Evolutionary conservation across 2,888 invertebrate species (phyloP), one percentile per base, ranked within the genome.

Genomic region (Synanthedon tipuliformis): DNA sequence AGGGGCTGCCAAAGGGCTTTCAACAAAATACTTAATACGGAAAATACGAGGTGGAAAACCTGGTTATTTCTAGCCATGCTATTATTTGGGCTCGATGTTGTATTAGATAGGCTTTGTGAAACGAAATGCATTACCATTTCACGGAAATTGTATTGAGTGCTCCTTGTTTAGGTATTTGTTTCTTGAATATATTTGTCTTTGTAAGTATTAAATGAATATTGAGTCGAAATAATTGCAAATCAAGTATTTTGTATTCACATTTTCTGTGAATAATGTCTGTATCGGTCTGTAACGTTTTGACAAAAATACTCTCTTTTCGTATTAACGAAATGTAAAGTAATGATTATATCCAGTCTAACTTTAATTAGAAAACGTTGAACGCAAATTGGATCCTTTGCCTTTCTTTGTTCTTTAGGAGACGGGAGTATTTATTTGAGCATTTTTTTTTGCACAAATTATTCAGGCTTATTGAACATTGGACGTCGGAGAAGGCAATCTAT

Each of bases 1-100:
- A 77, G 79, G 84, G 81, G 76, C 64, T 66, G 52, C 54, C 63
- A 72, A 72, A 74, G 74, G 76, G 80, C 78, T 82, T 82, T 81
- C 81, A 77, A 78, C 78, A 78, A 78, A 81, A 82, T 81, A 77
- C 81, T 80, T 80, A 80, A 79, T 78, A 76, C 72, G 75, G 73
- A 77, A 83, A 84, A 83, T 81, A 75, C 73, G 78, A 78, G 73
- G 75, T 75, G 64, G 70, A 73, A 78, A 78, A 73, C 72, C 73
- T 75, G 76, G 74, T 81, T 81, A 78, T 75, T 68, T 65, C 73
- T 68, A 69, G 63, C 58, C 60, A 54, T 59, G 61, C 62, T 73
- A 71, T 75, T 75, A 76, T 75, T 68, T 65, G 66, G 64, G 66
- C 60, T 65, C 60, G 62, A 60, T 67, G 63, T 57, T 61, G 58